Percentiles rank a stretch among this genome's conserved stretches.
Evolutionary conservation across 2,888 invertebrate species (phyloP).

Genomic region (Cerceris ruficornis): DNA sequence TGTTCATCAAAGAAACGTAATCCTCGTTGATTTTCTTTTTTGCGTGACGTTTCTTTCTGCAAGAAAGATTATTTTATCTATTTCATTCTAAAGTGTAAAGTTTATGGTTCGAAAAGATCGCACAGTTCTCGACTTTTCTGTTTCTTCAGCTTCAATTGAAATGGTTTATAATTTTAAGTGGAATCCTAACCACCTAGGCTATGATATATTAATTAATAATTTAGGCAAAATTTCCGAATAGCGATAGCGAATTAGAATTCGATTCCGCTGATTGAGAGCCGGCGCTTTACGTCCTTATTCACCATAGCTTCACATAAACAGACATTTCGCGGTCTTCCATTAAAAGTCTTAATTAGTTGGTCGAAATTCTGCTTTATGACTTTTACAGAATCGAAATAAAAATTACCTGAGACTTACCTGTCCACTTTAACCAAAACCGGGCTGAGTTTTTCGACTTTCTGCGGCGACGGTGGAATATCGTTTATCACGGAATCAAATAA

Average conservation of each 20-base stretch:
- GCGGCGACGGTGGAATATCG: conserved; percentile 9
- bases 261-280: no score
- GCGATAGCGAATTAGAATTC: no score
- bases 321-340: not conserved
- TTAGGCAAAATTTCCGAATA: no score
- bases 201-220: no score
- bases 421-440: conserved; percentile 36
- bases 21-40: not conserved
- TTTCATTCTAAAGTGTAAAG: no score
- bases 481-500: not conserved
- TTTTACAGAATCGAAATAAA: conserved; percentile 2
- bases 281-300: no score
- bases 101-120: not conserved
- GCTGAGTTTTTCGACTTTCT: not conserved
- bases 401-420: conserved; percentile 49
- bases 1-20: not conserved
- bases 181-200: not conserved
- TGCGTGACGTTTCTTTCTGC: not conserved
- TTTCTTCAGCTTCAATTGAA: not conserved
- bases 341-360: not conserved
- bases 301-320: no score
- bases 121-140: not conserved
- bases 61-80: not conserved
- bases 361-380: not conserved
- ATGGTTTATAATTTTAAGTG: not conserved